Evolutionary conservation across 1,140 invertebrate genomes (phyloP).

Genomic region (Lepidurus arcticus): DNA sequence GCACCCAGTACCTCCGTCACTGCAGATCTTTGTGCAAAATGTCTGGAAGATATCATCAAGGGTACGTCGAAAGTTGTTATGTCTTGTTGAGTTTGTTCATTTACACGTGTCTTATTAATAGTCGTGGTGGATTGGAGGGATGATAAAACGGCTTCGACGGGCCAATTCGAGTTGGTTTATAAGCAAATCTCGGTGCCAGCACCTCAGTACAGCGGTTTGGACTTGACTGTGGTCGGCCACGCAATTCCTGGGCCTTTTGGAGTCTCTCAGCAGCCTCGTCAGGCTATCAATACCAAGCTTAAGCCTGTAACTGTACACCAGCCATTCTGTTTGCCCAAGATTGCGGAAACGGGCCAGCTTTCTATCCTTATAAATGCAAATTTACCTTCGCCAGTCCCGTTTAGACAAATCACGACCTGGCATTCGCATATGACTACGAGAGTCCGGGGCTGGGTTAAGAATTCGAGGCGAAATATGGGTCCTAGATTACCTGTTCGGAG

Average conservation of each 20-base stretch:
- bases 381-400: not conserved
- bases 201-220: slow-evolving; percentile 76
- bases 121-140: slow-evolving; percentile 77
- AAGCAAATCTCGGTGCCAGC: slow-evolving; percentile 63
- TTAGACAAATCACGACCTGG: not conserved
- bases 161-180: slow-evolving; percentile 78
- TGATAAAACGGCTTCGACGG: slow-evolving; percentile 72
- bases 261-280: not conserved
- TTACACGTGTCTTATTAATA: slow-evolving; percentile 47
- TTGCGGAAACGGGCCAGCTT: not conserved
- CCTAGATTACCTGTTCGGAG: not conserved
- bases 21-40: slow-evolving; percentile 72
- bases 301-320: not conserved
- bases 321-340: not conserved
- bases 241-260: slow-evolving; percentile 38
- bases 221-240: slow-evolving; percentile 65
- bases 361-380: not conserved
- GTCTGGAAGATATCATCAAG: slow-evolving; percentile 87
- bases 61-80: slow-evolving; percentile 46
- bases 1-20: slow-evolving; percentile 83
- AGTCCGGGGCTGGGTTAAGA: not conserved
- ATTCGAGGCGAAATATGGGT: not conserved
- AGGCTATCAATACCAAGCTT: not conserved
- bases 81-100: not conserved
- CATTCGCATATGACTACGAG: not conserved